A percentile compares a stretch with the other conserved stretches of the same genome.
Conservation (phyloP, 2,113 vertebrate species). For the Tragulus kanchil region DNA sequence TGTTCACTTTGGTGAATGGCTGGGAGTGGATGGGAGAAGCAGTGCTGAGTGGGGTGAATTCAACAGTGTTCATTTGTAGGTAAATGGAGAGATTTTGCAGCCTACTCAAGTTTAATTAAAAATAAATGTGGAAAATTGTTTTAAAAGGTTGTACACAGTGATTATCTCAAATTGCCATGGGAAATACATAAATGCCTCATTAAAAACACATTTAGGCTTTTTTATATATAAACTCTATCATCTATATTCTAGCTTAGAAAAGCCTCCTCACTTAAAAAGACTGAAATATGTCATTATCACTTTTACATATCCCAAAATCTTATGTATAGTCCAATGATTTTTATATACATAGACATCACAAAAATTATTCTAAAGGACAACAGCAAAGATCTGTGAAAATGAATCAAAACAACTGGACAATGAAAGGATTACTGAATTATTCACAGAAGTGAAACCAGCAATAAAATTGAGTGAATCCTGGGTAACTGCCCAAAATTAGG, state of each 20-base stretch:
- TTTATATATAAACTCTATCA: constrained; percentile 71
- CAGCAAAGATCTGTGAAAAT: background rate
- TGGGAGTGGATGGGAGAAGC: background rate
- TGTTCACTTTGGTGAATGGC: constrained; percentile 10
- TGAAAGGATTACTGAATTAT: constrained; percentile 48
- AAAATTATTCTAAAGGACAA: constrained; percentile 56
- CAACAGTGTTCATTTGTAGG: constrained; percentile 52
- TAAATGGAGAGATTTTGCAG: constrained; percentile 51
- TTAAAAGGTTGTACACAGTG: constrained; percentile 78
- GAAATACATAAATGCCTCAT: constrained; percentile 76
- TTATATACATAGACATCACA: background rate
- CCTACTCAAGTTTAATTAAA: constrained; percentile 76
- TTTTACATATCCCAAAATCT: constrained; percentile 50
- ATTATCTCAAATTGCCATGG: constrained; percentile 74
- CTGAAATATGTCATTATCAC: constrained; percentile 55
- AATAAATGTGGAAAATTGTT: constrained; percentile 75
- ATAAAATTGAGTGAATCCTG: constrained; percentile 37
- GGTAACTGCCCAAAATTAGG: background rate
- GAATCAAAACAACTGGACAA: constrained; percentile 35
- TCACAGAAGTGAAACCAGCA: constrained; percentile 5
- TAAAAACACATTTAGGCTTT: constrained; percentile 83
- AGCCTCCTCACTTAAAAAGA: constrained; percentile 47
- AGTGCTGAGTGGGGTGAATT: background rate
- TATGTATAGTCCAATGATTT: constrained; percentile 59
- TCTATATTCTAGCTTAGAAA: constrained; percentile 79